These are phyloP conservation scores for Himalopsyche japonica DNA, from an alignment of 2,888 invertebrate species.

Conservation along the genomic window DNA sequence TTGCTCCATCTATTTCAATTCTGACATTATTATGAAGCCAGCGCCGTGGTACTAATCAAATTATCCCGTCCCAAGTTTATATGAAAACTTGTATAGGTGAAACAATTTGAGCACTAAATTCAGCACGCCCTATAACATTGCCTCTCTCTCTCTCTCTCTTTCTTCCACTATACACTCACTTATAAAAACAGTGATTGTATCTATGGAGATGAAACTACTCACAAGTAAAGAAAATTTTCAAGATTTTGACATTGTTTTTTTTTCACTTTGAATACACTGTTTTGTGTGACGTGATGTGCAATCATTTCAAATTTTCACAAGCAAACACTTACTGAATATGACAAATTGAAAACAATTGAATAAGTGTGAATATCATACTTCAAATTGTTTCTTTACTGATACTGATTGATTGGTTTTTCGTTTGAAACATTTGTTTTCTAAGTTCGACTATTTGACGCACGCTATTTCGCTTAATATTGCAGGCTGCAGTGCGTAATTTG, in stretches of 20 bases:
- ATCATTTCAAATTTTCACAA: too few species aligned
- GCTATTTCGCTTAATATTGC: not conserved
- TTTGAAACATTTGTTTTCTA: too few species aligned
- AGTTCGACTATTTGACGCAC: too few species aligned
- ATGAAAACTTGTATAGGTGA: constrained; percentile 32
- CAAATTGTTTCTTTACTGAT: too few species aligned
- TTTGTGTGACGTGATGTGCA: too few species aligned
- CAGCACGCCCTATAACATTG: constrained; percentile 13
- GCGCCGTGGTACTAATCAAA: constrained; percentile 38
- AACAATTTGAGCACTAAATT: constrained; percentile 34
- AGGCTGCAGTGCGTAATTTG: constrained; percentile 24
- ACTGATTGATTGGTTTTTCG: too few species aligned
- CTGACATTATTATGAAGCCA: constrained; percentile 40
- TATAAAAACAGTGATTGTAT: not conserved
- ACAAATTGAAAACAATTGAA: too few species aligned
- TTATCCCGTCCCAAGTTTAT: constrained; percentile 27
- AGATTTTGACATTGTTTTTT: too few species aligned
- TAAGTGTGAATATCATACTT: too few species aligned
- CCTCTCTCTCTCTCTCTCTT: not conserved
- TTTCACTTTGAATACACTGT: too few species aligned
- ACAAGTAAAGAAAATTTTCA: too few species aligned
- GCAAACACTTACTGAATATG: too few species aligned
- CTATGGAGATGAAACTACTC: not conserved
- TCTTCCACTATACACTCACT: not conserved
- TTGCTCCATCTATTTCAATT: constrained; percentile 40